Base-by-base conservation (phyloP, 2,113 vertebrate species). In the Lota lota region DNA sequence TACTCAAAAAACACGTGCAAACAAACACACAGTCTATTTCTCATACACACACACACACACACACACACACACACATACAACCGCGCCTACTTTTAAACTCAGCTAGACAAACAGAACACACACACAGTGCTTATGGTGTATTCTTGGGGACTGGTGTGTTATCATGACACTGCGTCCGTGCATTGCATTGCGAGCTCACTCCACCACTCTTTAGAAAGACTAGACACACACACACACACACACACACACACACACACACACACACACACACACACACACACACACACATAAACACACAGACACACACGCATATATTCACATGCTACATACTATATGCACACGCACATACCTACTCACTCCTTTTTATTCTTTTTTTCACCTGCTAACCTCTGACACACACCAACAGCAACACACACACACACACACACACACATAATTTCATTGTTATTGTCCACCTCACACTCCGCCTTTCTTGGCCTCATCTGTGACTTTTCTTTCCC, bases 1-100 rank as follows among this genome's bases (percentile, higher is more conserved):
- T 67, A 77, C 72, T 63, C 67, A 79, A 81, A 70, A 33, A 18
- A 10, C 65, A 66, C 78, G n/a, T 17, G 50, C 22, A 51, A 2
- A 24, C 24, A 24, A 24, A 24, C 24, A 24, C 24, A 24, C 24
- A 24, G 2, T 24, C 24, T 24, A 2, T 24, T 4, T 24, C 4
- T 24, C 24, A 24, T 4, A 24, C 24, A 24, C 24, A 24, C 24
- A 58, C 51, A 21, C 54, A 22, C 19, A 19, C 28, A 36, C 28
- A 33, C 4, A 36, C 18, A 58, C 22, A 59, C 12, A 17, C 63
- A 20, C 5, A 4, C 7, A 58, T 50, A 6, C 40, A 24, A 24
- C 24, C 24, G 4, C 24, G 4, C 24, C 24, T 24, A 24, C 24
- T 24, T 24, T 24, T 24, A 2, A 2, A 24, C 24, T 24, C 24